Evolutionary conservation across 1,140 invertebrate species (phyloP), one percentile per base, ranked within the genome.

Genomic region (Aricia agestis): DNA sequence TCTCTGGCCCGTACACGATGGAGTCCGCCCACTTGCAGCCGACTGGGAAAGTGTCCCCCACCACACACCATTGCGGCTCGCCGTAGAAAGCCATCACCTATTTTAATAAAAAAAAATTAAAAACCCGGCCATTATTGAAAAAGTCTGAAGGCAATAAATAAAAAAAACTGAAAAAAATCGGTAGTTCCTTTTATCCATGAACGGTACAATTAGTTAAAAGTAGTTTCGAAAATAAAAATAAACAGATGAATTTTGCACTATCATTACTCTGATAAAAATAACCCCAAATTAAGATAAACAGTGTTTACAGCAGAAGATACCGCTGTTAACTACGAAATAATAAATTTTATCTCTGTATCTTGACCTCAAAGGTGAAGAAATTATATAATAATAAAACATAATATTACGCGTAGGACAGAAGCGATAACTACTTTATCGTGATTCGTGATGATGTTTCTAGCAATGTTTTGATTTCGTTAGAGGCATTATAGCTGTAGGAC

Each of bases 11-110:
- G 86, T 98, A 99, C 0, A 99, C 98, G 81, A 99, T 98, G 69
- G 94, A 95, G 5, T 95, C 90, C 7, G 94, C 95, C 94, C 96
- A 98, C 25, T 93, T 93, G 90, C 98, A 99, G 13, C 98, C 98
- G 2, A 99, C 97, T 0, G 97, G 95, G 87, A 98, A 99, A 0
- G 98, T 99, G 87, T 99, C 98, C 0, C 98, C 98, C 7, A 98
- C 98, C 1, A 98, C 97, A 15, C 96, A 96, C 97, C 98, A 99
- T 83, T 99, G 97, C 0, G 97, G 97, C 87, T 99, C 98, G 19
- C 94, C 95, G 87, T 97, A 98, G 80, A 99, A 96, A 5, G 97
- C 98, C 97, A 99, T 98, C 7, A 98, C 92, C 95, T 97, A 72
- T 52, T 11, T 18, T 7, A 32, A 25, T n/a, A 10, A 4, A 25